Evolutionary conservation across 2,113 vertebrate genomes (phyloP), one percentile per base, ranked within the genome.

Genomic region (Ellobius talpinus): DNA sequence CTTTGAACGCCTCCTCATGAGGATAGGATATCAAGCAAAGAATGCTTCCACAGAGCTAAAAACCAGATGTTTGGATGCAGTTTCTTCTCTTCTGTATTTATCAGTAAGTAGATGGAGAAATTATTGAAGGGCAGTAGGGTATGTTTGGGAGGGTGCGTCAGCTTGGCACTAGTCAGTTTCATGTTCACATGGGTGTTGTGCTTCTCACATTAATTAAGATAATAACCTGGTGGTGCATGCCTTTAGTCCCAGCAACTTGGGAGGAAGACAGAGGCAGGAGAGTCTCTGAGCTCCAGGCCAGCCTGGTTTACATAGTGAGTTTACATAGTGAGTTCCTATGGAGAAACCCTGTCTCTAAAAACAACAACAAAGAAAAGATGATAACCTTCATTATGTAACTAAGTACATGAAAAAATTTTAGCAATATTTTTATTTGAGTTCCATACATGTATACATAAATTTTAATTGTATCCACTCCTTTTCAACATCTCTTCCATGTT

Each of bases 51-150:
- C 98, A 0, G 99, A 99, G 82, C 89, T 99, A 91, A 98, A 99
- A 86, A 98, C 99, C 7, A 99, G 99, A 29, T 99, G 99, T 97
- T 95, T 99, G 96, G 99, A 99, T 47, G 99, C 99, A 0, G 95
- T 99, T 90, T 98, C 99, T 1, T 99, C 99, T 79, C 99, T 99
- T 63, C 98, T 99, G 47, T 99, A 98, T 78, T 97, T 99, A 91
- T 98, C 99, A 97, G 99, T 99, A 97, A 98, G 99, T 98, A 73
- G 5, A 58, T 23, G 17, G 26, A 39, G 70, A 93, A 96, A 52
- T 92, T 66, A 89, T 76, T 47, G 65, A 87, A 87, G 26, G 39
- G 19, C 14, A 36, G 0, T 73, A 24, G 78, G 68, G 3, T 76
- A 21, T 86, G 11, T 82, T 55, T 92, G 81, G 68, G 70, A 87